A percentile compares a stretch with the other conserved stretches of the same genome.
phyloP scores from a whole-genome alignment of 2,888 invertebrate species.

The Drosophila lacicola region DNA sequence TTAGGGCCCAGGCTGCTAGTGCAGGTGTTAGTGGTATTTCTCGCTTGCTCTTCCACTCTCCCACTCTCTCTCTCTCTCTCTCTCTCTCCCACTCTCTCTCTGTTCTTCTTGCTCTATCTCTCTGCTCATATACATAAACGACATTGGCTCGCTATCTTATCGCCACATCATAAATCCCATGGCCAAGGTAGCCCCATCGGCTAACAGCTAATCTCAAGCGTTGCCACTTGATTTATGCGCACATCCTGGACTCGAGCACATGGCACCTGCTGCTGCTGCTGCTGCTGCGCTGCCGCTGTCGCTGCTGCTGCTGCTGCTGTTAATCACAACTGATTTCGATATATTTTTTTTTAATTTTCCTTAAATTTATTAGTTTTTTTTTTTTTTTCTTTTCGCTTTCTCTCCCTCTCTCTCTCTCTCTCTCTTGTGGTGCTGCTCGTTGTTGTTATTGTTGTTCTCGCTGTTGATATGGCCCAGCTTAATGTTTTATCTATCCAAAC shows the following conservation, averaged over 20 bases:
- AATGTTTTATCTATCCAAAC: slow-evolving; percentile 17
- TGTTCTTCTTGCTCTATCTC: slow-evolving; percentile 1
- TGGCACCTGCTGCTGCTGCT: slow-evolving; percentile 3
- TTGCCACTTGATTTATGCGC: slow-evolving; percentile 55
- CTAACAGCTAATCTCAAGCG: slow-evolving; percentile 48
- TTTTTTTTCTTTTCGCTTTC: background rate
- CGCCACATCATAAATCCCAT: slow-evolving; percentile 34
- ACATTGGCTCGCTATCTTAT: slow-evolving; percentile 42
- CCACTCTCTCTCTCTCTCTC: background rate
- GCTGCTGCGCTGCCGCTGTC: slow-evolving; percentile 3
- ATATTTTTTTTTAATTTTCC: background rate
- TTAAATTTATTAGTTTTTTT: background rate
- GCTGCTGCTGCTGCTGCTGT: slow-evolving; percentile 4
- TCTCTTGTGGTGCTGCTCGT: slow-evolving; percentile 23
- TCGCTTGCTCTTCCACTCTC: slow-evolving; percentile 10
- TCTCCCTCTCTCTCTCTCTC: background rate
- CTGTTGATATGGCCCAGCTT: slow-evolving; percentile 26
- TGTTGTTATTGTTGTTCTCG: slow-evolving; percentile 27
- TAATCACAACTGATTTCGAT: background rate
- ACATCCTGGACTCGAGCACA: slow-evolving; percentile 50
- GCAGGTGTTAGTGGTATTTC: slow-evolving; percentile 26
- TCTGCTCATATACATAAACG: slow-evolving; percentile 1
- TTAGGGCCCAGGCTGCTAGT: slow-evolving; percentile 17
- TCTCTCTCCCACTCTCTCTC: background rate
- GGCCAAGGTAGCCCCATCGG: slow-evolving; percentile 10